Evolutionary conservation across 2,113 vertebrate species (phyloP), one percentile per base, ranked within the genome.

Genomic region (Lycocorax pyrrhopterus): DNA sequence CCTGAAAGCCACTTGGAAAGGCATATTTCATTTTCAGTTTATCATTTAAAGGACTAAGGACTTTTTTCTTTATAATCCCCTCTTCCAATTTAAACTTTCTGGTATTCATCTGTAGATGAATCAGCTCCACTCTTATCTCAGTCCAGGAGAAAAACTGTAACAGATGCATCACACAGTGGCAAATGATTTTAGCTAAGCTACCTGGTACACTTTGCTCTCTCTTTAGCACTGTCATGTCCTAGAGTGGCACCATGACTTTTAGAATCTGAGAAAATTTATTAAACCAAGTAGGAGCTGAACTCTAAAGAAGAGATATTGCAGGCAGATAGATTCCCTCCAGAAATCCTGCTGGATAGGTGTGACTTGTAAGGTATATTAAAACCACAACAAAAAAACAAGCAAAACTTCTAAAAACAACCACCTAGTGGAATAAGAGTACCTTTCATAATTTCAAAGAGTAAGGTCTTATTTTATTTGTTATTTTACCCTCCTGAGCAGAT

Each of bases 31-130:
- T 41, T 91, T 90, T 74, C 64, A 60, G 44, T 56, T 87, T 10
- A n/a, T 62, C 41, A 3, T 56, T 76, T 73, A 56, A 91, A 78
- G 43, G 43, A 13, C 39, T 63, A 10, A 59, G 69, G 58, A 60
- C 13, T 59, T 60, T 66, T 25, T 30, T 59, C 35, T 92, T 90
- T 80, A 33, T 89, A 90, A 93, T 92, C n/a, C 43, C 17, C 33
- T 91, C 14, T 94, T 93, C 71, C 58, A 87, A 26, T 92, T 95
- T 90, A 63, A 84, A 52, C 49, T 84, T 87, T 47, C 53, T 82
- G 46, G 27, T 76, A 51, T 77, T 92, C 35, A 49, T 87, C 91
- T 83, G 46, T 49, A 84, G 66, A 66, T 94, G 84, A 93, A 90
- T 93, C 66, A 26, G 27, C 43, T 91, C 55, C 72, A 91, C 26